Evolutionary conservation across 1,140 invertebrate genomes (phyloP), one percentile per base, ranked within the genome.

Genomic region (Melipona quadrifasciata): DNA sequence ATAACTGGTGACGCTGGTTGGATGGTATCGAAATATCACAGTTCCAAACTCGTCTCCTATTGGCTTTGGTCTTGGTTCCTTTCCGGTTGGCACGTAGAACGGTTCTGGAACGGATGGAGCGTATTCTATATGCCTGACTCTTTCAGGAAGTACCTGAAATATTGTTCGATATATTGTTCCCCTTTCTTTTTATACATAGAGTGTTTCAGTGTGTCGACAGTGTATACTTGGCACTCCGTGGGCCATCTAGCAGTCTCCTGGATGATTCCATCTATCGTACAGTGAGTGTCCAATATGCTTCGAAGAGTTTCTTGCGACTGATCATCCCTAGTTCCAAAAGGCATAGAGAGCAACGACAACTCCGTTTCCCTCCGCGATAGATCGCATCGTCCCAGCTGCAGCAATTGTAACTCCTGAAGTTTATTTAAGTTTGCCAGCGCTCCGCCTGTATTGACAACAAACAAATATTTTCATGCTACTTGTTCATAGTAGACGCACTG

Each of bases 21-120:
- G 98, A 92, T 97, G 97, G 92, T 99, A 99, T 86, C 97, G 96
- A 93, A 97, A 99, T 71, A 99, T 97, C 31, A 98, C 96, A 14
- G 97, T 97, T 39, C 98, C 98, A 80, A 97, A 96, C 91, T 98
- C 97, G 92, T 98, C 98, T 21, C 97, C 97, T 3, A 98, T 96
- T 6, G 97, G 97, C 91, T 97, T 97, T 53, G 97, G 97, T 91
- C 96, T 96, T n/a, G 97, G 95, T 94, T 98, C 98, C 90, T 96
- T 96, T 55, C 97, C 97, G 16, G 96, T 97, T 27, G 96, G 94
- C 57, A 96, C 93, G 93, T 99, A 98, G 93, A 98, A 98, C 6
- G 97, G 96, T 92, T 99, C 98, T 64, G 97, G 97, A 34, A 95
- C 95, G 17, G 96, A 89, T 4, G 97, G 97, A 86, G 95, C 95